These are phyloP conservation scores for Diarsia mendica DNA, from an alignment of 2,888 invertebrate genomes.

Conservation along the genomic window DNA sequence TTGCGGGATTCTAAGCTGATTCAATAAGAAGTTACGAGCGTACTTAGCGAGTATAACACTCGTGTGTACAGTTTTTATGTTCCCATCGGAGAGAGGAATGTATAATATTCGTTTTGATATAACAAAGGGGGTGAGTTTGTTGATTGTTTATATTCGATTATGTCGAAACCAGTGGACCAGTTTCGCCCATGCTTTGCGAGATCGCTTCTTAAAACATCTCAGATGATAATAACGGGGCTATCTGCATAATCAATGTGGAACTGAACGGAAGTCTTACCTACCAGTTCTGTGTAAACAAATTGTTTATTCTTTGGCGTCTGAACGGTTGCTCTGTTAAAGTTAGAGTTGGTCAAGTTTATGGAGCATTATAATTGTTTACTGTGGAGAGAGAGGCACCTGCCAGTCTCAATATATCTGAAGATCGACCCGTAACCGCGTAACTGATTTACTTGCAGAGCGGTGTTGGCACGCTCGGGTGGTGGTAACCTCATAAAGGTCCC, in stretches of 20 bases:
- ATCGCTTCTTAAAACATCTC: slow-evolving; percentile 71
- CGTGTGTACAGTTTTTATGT: slow-evolving; percentile 66
- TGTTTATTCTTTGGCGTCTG: slow-evolving; percentile 43
- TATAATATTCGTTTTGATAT: slow-evolving; percentile 66
- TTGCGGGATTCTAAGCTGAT: slow-evolving; percentile 81
- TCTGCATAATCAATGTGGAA: slow-evolving; percentile 74
- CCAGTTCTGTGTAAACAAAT: slow-evolving; percentile 58
- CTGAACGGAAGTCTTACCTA: slow-evolving; percentile 61
- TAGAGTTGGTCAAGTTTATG: slow-evolving; percentile 33
- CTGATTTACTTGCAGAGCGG: slow-evolving; percentile 81
- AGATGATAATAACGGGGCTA: slow-evolving; percentile 67
- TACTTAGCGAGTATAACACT: slow-evolving; percentile 73
- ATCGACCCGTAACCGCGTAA: slow-evolving; percentile 71
- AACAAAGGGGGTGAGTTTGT: slow-evolving; percentile 71
- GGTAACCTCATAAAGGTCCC: slow-evolving; percentile 85
- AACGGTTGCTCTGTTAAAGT: slow-evolving; percentile 30
- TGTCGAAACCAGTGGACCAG: slow-evolving; percentile 74
- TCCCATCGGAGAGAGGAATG: slow-evolving; percentile 65
- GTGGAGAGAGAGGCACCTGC: slow-evolving; percentile 46
- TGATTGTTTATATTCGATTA: slow-evolving; percentile 81
- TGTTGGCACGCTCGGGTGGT: slow-evolving; percentile 81
- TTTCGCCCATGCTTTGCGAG: slow-evolving; percentile 67
- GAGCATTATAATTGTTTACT: slow-evolving; percentile 55
- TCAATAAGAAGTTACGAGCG: slow-evolving; percentile 83
- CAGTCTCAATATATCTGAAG: slow-evolving; percentile 68